These are phyloP conservation scores for Oxytorus armatus DNA, from an alignment of 2,888 invertebrate species.

Conservation along the genomic window DNA sequence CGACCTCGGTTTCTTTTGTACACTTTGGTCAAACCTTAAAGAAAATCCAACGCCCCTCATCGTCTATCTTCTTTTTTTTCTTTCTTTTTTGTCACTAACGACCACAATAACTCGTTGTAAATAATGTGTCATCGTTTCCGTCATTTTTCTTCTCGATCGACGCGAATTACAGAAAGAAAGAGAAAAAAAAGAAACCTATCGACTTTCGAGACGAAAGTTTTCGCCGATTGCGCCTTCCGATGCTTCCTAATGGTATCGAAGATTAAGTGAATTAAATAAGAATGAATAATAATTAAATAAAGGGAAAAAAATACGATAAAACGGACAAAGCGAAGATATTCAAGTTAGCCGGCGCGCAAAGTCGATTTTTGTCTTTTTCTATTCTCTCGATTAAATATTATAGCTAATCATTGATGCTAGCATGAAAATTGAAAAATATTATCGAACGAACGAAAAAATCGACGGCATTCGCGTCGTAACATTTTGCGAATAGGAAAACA, in stretches of 20 bases:
- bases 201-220: no score
- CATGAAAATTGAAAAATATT: neutral
- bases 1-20: slow-evolving; percentile 46
- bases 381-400: no score
- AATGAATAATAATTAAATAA: no score
- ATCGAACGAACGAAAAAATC: neutral
- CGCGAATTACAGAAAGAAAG: neutral
- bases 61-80: neutral
- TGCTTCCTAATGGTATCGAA: slow-evolving; percentile 20
- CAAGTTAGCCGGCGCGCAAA: neutral
- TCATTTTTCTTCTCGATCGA: slow-evolving; percentile 12
- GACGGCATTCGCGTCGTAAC: slow-evolving; percentile 16
- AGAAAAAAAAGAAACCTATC: slow-evolving; percentile 15
- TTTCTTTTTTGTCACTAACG: no score
- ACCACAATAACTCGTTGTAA: no score
- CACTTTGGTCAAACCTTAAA: neutral
- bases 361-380: no score
- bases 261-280: no score
- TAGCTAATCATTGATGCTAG: slow-evolving; percentile 29
- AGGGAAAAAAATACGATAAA: neutral
- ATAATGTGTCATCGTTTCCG: neutral
- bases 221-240: slow-evolving; percentile 48
- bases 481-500: neutral
- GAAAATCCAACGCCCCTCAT: neutral
- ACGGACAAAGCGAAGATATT: neutral